Percentiles rank a stretch among this genome's conserved stretches.
Conservation (phyloP, 2,888 invertebrate genomes). For the Drosophila borealis region DNA sequence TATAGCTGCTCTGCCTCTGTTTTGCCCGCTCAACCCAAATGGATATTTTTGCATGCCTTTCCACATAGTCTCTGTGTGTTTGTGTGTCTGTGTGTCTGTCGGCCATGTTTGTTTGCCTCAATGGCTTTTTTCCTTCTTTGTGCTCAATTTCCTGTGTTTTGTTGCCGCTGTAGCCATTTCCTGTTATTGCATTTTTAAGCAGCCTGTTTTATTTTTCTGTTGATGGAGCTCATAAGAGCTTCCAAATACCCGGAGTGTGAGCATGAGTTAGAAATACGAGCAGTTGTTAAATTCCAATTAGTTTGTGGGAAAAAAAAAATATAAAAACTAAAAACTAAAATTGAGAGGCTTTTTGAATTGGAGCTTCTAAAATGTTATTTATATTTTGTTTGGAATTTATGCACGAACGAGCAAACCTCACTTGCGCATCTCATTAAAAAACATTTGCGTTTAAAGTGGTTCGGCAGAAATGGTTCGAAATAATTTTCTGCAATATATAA, state of each 20-base stretch:
- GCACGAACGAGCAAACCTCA: constrained; percentile 6
- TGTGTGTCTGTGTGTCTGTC: constrained; percentile 36
- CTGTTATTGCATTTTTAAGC: constrained; percentile 78
- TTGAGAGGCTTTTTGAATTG: constrained; percentile 27
- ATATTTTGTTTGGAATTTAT: not conserved
- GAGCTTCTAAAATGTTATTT: constrained; percentile 4
- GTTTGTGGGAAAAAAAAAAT: constrained; percentile 43
- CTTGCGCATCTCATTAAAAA: constrained; percentile 17
- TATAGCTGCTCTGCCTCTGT: not conserved
- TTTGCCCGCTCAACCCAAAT: not conserved
- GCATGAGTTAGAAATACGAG: constrained; percentile 34
- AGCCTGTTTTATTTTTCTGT: constrained; percentile 42
- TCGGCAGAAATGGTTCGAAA: not conserved
- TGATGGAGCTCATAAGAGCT: constrained; percentile 41
- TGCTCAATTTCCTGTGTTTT: constrained; percentile 79
- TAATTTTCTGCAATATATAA: not conserved
- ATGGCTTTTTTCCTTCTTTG: constrained; percentile 52
- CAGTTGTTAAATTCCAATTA: constrained; percentile 73
- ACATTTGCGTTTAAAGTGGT: constrained; percentile 23
- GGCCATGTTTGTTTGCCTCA: constrained; percentile 72
- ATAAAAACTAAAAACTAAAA: constrained; percentile 14
- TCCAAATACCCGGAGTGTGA: constrained; percentile 16
- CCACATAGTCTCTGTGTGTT: constrained; percentile 25
- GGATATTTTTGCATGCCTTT: constrained; percentile 57
- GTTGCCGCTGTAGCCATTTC: constrained; percentile 72